Evolutionary conservation across 2,888 invertebrate species (phyloP), one percentile per base, ranked within the genome.

Genomic region (Baronia brevicornis): DNA sequence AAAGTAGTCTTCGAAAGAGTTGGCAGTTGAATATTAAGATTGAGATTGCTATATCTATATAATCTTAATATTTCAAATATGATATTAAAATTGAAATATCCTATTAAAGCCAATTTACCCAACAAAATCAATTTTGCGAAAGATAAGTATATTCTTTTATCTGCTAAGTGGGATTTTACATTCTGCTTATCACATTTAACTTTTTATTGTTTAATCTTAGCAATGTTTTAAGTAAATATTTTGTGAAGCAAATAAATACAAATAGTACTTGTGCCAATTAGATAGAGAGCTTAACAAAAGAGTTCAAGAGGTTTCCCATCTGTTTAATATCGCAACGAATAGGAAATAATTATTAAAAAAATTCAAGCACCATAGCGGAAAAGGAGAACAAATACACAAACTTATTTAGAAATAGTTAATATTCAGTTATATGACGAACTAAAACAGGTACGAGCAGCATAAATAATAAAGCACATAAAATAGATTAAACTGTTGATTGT

Each of bases 321-420:
- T 7, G 20, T 15, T 5, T n/a, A 11, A 19, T 9, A 10, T 18
- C 13, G 7, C 19, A 19, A 11, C 8, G 21, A 15, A 9, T 5
- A 28, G 37, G 28, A 33, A 33, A 21, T 33, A 37, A 33, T 21
- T 28, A 24, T 33, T n/a, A n/a, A n/a, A n/a, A 24, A 8, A 18
- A 20, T 39, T 48, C 49, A 49, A 46, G 44, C 43, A 41, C 44
- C 22, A 26, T 28, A 18, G 17, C 30, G 33, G 33, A 35, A 26
- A 26, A 29, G 8, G n/a, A 15, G 1, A 29, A 11, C 15, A 10
- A 6, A 24, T 17, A 35, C 9, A 6, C 11, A 28, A 28, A 24
- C 20, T 12, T 15, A 5, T 1, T 22, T 18, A 17, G 10, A 34
- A 28, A 26, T 30, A 29, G n/a, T 35, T 35, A 13, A 30, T 20